Evolutionary conservation across 2,113 vertebrate species (phyloP), one percentile per base, ranked within the genome.

Genomic region (Isichthys henryi): DNA sequence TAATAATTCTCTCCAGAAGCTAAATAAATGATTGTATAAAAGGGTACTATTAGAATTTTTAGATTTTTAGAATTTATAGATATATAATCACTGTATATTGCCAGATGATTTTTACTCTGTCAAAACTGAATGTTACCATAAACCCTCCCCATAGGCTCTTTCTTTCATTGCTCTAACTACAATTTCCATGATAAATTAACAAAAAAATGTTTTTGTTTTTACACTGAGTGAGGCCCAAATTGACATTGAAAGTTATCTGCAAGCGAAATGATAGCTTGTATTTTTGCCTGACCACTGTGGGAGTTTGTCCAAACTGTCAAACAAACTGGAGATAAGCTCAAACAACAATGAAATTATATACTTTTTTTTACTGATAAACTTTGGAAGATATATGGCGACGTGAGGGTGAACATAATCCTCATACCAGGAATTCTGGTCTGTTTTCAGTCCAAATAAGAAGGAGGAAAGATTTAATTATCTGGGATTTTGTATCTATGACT

Each of bases 1-100:
- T 80, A 80, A 80, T 80, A 80, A 80, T 35, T 80, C 74, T 80
- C 74, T 43, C 74, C 35, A 80, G 74, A 80, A 80, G 74, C 35
- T 39, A 80, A 43, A 35, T 80, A 35, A 80, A 43, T 80, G 1
- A 80, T 80, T 19, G 31, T 43, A 1, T 43, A 35, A 80, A 31
- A 70, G 62, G 35, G 35, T 8, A 43, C 35, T 80, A 19, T 39
- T 80, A 80, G 35, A 80, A 43, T 43, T 80, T 77, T n/a, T 11
- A 70, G 8, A 70, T 70, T 70, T 8, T 19, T 43, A 8, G 39
- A 27, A 80, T 80, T 13, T 70, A 70, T 70, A 70, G 53, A 70
- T 70, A 31, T 17, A 80, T 17, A 56, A 80, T 80, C 35, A 80
- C 31, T 80, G 15, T 43, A 43, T 43, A 80, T 27, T 15, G 31